Conservation (phyloP, 2,113 vertebrate species). For the Pan paniscus region DNA sequence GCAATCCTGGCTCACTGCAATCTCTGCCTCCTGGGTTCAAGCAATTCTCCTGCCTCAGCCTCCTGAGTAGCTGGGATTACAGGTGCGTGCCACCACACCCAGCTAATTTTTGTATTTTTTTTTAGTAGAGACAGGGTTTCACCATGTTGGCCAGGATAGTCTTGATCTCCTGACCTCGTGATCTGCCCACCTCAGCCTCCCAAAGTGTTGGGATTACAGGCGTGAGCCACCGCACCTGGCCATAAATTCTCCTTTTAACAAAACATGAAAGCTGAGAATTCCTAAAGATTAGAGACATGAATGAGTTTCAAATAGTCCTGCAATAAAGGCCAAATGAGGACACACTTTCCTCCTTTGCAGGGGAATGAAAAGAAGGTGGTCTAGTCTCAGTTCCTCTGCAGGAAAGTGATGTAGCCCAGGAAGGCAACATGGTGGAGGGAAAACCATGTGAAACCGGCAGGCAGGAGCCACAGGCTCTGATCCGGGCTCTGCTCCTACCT, state of each 20-base stretch:
- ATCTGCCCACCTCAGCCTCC: too few relatives aligned
- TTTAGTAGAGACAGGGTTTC: too few relatives aligned
- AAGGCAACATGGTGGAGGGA: neutral
- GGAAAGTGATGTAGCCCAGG: neutral
- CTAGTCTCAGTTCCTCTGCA: neutral
- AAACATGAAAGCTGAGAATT: neutral
- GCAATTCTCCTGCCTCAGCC: too few relatives aligned
- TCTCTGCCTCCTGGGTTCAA: too few relatives aligned
- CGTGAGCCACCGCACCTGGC: too few relatives aligned
- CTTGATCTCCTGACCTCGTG: too few relatives aligned
- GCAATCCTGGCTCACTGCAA: too few relatives aligned
- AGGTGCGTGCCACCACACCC: too few relatives aligned
- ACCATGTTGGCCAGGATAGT: too few relatives aligned
- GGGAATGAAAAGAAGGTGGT: neutral
- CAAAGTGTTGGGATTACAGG: too few relatives aligned
- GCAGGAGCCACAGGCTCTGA: neutral
- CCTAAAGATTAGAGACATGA: neutral
- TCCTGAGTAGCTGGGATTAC: too few relatives aligned
- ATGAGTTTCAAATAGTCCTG: neutral
- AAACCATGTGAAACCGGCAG: neutral
- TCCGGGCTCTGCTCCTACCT: neutral
- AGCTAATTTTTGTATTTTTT: too few relatives aligned
- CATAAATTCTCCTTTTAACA: constrained; percentile 4
- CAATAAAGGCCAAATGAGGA: neutral
- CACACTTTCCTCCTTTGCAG: neutral